A percentile compares a stretch with the other conserved stretches of the same genome.
Conservation (phyloP, 2,113 vertebrate genomes). For the Boulengeromyrus knoepffleri region DNA sequence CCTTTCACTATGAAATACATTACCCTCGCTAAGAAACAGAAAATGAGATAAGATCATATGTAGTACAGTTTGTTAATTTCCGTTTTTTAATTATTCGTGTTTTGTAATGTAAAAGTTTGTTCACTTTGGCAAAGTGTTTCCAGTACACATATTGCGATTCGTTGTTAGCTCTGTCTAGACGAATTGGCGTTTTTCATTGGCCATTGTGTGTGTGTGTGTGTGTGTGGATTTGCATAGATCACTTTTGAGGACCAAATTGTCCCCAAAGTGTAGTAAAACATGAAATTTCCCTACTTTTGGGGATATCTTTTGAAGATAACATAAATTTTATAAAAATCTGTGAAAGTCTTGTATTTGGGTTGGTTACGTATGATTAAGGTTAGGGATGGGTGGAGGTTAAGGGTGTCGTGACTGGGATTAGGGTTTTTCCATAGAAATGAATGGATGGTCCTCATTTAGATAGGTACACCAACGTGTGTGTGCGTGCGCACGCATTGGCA, state of each 20-base stretch:
- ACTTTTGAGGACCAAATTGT: too few relatives aligned
- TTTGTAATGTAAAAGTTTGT: background rate
- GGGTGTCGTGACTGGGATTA: too few relatives aligned
- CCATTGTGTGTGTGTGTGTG: background rate
- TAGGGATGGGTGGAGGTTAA: too few relatives aligned
- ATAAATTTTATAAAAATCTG: too few relatives aligned
- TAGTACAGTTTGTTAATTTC: background rate
- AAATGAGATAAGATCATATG: background rate
- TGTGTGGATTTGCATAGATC: background rate
- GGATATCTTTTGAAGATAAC: too few relatives aligned
- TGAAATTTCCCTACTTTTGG: too few relatives aligned
- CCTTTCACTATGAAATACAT: background rate
- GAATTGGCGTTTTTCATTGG: background rate
- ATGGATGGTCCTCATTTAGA: too few relatives aligned
- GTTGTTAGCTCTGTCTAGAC: background rate
- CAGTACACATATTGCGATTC: background rate
- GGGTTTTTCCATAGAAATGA: too few relatives aligned
- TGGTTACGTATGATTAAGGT: too few relatives aligned
- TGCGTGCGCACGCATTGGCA: background rate
- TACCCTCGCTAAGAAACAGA: background rate
- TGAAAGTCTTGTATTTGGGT: too few relatives aligned
- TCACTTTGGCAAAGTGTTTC: background rate
- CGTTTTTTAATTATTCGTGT: background rate
- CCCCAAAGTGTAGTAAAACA: too few relatives aligned
- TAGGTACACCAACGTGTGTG: background rate